Percentiles rank a stretch among this genome's conserved stretches.
phyloP scores from a whole-genome alignment of 2,113 vertebrate species.

The Hydrochoerus hydrochaeris region DNA sequence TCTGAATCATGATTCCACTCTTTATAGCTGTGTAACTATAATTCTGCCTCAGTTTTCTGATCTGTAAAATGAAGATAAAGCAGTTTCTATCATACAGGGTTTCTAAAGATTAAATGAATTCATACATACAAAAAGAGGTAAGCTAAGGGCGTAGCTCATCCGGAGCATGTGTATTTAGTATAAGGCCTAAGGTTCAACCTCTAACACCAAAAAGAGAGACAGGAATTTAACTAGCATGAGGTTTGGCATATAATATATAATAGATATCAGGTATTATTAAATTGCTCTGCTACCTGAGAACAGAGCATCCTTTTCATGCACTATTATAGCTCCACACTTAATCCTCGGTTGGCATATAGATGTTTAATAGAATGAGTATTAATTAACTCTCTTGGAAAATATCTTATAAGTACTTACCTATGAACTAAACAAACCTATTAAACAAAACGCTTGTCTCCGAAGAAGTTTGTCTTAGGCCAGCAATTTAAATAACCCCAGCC shows the following conservation, averaged over 20 bases:
- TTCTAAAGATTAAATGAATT: conserved; percentile 35
- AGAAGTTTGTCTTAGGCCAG: neutral
- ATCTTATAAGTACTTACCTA: neutral
- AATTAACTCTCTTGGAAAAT: neutral
- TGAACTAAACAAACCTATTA: neutral
- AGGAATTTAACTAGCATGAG: neutral
- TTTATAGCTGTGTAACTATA: neutral
- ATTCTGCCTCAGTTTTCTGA: conserved; percentile 63
- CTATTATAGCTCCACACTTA: neutral
- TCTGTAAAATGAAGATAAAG: conserved; percentile 55
- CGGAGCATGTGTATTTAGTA: neutral
- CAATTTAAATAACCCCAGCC: neutral
- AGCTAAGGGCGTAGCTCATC: neutral
- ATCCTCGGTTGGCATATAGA: neutral
- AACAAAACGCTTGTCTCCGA: neutral
- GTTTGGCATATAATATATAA: neutral
- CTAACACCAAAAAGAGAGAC: neutral
- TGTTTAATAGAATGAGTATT: neutral
- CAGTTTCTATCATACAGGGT: neutral
- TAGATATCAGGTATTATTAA: neutral
- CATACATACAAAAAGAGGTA: neutral
- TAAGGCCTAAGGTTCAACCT: neutral
- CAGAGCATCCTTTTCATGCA: neutral
- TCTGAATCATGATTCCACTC: neutral
- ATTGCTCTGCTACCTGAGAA: neutral